Evolutionary conservation across 2,797 vertebrate species (phyloP), one percentile per base, ranked within the genome.

Genomic region (Pangasius sanitwongsei): DNA sequence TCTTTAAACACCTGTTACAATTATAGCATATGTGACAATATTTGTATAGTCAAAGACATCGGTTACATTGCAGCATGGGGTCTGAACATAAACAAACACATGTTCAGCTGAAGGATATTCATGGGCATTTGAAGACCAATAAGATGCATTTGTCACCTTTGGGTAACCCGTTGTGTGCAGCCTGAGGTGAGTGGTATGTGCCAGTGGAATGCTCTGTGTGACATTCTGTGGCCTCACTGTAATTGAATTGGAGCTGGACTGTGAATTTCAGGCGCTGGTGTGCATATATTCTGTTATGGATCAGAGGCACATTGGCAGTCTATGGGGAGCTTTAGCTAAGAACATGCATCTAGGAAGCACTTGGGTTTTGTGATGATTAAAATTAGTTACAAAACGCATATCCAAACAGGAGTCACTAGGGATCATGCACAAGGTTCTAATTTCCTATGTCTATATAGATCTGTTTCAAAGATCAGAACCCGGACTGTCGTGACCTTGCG

Each of bases 201-300:
- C 70, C 77, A 75, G 81, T 80, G 82, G 69, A 82, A 83, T 53
- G 55, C 87, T 92, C 87, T 72, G 91, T 93, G 90, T 92, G 93
- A 91, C 89, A 91, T 93, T 94, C 93, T 87, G 34, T 89, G 91
- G 92, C 91, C 87, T 89, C 67, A 48, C 72, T 89, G 86, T 90
- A 90, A 91, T 89, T 92, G 92, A 93, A 88, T 93, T 93, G 77
- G 41, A 92, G 91, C 80, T 63, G 90, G 89, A 81, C 91, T 92
- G 89, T 90, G 91, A 93, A 91, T 93, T 94, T 95, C 94, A 92
- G 82, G 89, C 93, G 89, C 85, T 86, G 12, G 28, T 63, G 41
- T 86, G 72, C 72, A 86, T 77, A 48, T 63, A 77, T 34, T 65
- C 59, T 69, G 70, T 85, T 57, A 50, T 87, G 65, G 86, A 69